Evolutionary conservation across 2,888 invertebrate genomes (phyloP).

Genomic region (Abscondita cerata): DNA sequence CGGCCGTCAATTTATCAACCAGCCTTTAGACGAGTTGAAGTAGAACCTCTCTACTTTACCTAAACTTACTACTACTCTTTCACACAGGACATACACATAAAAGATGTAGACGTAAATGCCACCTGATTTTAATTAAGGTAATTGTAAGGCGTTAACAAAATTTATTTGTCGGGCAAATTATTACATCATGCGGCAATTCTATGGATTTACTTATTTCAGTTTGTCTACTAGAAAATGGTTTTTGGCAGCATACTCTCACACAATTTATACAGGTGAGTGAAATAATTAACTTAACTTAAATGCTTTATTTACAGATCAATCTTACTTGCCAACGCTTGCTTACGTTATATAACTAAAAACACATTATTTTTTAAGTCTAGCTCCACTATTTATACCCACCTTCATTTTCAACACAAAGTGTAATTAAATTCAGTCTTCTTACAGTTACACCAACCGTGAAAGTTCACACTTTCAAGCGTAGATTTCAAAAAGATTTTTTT

Average conservation of each 20-base stretch:
- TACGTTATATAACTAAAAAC: too few relatives aligned
- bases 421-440: too few relatives aligned
- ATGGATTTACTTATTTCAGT: constrained; percentile 26
- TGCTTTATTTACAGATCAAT: too few relatives aligned
- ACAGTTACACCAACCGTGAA: too few relatives aligned
- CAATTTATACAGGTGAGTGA: constrained; percentile 1
- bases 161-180: constrained; percentile 46
- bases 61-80: constrained; percentile 35
- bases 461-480: too few relatives aligned
- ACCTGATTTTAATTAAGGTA: constrained; percentile 46
- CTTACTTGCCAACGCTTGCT: too few relatives aligned
- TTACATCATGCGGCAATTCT: constrained; percentile 40
- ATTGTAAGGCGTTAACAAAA: constrained; percentile 41
- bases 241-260: too few relatives aligned
- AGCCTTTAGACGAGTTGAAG: constrained; percentile 39
- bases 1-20: constrained; percentile 49
- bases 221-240: neutral
- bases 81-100: constrained; percentile 11
- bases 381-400: too few relatives aligned
- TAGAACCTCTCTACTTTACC: constrained; percentile 33
- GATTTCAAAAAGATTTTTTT: too few relatives aligned
- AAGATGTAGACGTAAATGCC: constrained; percentile 41
- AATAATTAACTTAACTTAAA: too few relatives aligned
- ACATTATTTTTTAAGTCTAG: too few relatives aligned
- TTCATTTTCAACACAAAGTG: too few relatives aligned